Conservation (phyloP, 2,888 invertebrate species). For the Lepeophtheirus nordmannii region DNA sequence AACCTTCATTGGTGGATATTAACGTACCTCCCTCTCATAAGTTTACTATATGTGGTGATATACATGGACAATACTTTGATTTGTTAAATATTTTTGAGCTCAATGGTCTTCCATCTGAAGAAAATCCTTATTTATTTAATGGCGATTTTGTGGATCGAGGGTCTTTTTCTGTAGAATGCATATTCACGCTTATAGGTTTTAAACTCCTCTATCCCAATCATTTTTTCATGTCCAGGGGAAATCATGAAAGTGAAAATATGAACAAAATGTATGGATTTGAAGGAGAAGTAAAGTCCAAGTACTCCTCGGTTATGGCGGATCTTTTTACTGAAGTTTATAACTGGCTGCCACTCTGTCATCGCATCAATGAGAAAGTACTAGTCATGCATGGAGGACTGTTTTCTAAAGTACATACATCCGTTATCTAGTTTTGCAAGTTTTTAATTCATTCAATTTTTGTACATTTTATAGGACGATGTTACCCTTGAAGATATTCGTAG, state of each 20-base stretch:
- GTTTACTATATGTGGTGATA: conserved; percentile 96
- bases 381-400: conserved; percentile 98
- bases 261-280: conserved; percentile 99
- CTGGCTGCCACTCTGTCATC: conserved; percentile 87
- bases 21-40: conserved; percentile 42
- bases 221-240: conserved; percentile 84
- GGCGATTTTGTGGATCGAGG: conserved; percentile 99
- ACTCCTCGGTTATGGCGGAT: conserved; percentile 83
- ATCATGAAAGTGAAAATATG: conserved; percentile 58
- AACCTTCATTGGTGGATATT: conserved; percentile 78
- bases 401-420: conserved; percentile 40
- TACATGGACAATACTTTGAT: conserved; percentile 98
- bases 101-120: conserved; percentile 85
- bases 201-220: conserved; percentile 89
- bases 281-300: conserved; percentile 93
- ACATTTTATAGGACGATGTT: conserved; percentile 51
- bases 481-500: conserved; percentile 78
- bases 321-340: conserved; percentile 98
- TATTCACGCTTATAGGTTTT: conserved; percentile 89
- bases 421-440: not conserved
- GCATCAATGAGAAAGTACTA: conserved; percentile 61
- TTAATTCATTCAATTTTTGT: not conserved
- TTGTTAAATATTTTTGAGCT: conserved; percentile 90
- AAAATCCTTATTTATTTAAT: conserved; percentile 94
- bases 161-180: conserved; percentile 97